phyloP scores from a whole-genome alignment of 2,797 vertebrate genomes.

The Nothura maculosa region DNA sequence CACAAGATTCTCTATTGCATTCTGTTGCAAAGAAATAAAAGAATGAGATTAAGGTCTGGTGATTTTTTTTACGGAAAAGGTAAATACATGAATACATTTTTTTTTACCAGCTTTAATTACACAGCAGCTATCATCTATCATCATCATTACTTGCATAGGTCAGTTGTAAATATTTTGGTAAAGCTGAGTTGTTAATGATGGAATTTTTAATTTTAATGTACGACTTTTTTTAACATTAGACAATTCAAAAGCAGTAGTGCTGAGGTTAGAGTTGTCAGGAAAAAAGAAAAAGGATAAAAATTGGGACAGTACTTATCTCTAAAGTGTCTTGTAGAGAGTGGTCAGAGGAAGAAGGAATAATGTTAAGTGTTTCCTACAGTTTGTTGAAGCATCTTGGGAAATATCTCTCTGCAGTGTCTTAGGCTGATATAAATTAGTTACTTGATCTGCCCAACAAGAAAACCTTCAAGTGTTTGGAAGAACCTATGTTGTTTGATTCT shows the following conservation, averaged over 20 bases:
- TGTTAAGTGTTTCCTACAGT: background rate
- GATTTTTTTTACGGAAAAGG: background rate
- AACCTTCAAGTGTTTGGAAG: background rate
- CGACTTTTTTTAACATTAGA: background rate
- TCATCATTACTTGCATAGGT: background rate
- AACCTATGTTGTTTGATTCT: background rate
- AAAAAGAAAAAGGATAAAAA: background rate
- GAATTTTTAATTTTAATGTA: background rate
- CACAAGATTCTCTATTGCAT: background rate
- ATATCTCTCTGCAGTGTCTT: background rate
- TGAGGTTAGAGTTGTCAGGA: background rate
- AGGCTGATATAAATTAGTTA: background rate
- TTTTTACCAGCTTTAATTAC: background rate
- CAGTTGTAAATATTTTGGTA: background rate
- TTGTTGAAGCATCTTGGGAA: background rate
- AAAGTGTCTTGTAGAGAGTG: background rate
- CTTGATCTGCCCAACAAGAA: background rate
- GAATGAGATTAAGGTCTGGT: background rate
- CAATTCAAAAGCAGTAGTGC: rapidly evolving
- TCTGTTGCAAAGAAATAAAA: background rate
- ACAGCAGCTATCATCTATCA: background rate
- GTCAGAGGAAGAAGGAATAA: background rate
- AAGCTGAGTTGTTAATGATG: background rate
- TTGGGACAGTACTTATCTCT: background rate
- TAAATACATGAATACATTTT: background rate